Base-by-base conservation (phyloP, 1,140 invertebrate genomes). In the Drosophila mojavensis region DNA sequence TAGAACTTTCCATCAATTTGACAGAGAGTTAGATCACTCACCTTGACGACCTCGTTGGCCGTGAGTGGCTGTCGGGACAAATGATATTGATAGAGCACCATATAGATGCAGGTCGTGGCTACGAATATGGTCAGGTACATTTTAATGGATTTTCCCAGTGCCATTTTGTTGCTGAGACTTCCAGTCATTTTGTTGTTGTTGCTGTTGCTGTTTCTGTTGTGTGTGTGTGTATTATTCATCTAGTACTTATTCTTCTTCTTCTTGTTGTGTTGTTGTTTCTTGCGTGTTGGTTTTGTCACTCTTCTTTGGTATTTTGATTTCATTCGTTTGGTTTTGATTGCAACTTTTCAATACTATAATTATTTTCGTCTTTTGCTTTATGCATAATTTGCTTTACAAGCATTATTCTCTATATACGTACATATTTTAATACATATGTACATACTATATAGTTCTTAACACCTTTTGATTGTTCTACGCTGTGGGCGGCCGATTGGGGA, bases 101-200 rank as follows among this genome's bases (percentile, higher is more conserved):
- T 92, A 59, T 92, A 92, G 56, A 92, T 91, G 77, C 91, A 92
- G 43, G 90, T 91, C 62, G 91, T 92, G 55, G 86, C 81, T 75
- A 92, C 63, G 73, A 92, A 91, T 73, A 92, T 92, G 58, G 91
- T 92, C 88, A 92, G 90, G 91, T 92, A 92, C 91, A 92, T 92
- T 92, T 91, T 92, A 67, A 91, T 85, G 61, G 91, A 91, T 86
- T 90, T 91, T 17, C 85, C 91, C 67, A 91, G 60, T 43, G 83
- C 79, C 91, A 91, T 91, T 68, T 92, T 91, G 60, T 62, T 81
- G 65, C 58, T 69, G 61, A 47, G 64, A 36, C 28, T 66, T 63
- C 56, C 66, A 51, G 10, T 69, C 59, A 70, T 43, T 66, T 68
- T 78, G 28, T 30, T 30, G 28, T 5, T 5, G 4, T 30, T 30